phyloP scores from a whole-genome alignment of 2,113 vertebrate species.

The Desmodus rotundus region DNA sequence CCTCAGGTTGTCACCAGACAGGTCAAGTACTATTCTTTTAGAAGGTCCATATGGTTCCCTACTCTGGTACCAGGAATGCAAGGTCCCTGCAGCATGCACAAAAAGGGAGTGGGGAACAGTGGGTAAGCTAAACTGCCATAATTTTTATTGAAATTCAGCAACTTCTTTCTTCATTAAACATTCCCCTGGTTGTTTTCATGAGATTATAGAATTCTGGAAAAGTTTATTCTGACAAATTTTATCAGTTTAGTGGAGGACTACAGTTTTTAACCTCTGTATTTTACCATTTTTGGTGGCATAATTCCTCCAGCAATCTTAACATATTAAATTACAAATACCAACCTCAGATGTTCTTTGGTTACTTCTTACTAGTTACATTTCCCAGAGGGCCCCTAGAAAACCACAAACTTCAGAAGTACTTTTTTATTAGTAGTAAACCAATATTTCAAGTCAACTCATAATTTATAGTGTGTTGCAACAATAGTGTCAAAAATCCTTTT shows the following conservation, averaged over 20 bases:
- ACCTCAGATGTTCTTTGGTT: not conserved
- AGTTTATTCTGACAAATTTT: not conserved
- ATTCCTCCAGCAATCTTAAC: not conserved
- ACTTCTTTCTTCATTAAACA: not conserved
- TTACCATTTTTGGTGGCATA: not conserved
- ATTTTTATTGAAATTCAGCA: not conserved
- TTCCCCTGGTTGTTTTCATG: not conserved
- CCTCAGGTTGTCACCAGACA: not conserved
- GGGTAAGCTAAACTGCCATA: not conserved
- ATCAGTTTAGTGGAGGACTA: not conserved
- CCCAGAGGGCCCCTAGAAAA: not conserved
- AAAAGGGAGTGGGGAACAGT: not conserved
- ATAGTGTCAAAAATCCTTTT: not conserved
- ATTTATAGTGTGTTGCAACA: not conserved
- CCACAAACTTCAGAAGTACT: not conserved
- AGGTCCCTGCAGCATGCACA: not conserved
- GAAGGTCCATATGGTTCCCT: too few species aligned
- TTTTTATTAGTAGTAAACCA: not conserved
- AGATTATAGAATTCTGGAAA: not conserved
- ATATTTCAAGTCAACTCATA: slow-evolving; percentile 15
- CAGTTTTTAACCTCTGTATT: not conserved
- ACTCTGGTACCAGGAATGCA: not conserved
- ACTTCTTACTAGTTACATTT: not conserved
- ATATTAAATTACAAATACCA: not conserved
- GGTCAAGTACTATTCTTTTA: not conserved